Evolutionary conservation across 2,113 vertebrate genomes (phyloP), one percentile per base, ranked within the genome.

Genomic region (Neodon shergylaensis): DNA sequence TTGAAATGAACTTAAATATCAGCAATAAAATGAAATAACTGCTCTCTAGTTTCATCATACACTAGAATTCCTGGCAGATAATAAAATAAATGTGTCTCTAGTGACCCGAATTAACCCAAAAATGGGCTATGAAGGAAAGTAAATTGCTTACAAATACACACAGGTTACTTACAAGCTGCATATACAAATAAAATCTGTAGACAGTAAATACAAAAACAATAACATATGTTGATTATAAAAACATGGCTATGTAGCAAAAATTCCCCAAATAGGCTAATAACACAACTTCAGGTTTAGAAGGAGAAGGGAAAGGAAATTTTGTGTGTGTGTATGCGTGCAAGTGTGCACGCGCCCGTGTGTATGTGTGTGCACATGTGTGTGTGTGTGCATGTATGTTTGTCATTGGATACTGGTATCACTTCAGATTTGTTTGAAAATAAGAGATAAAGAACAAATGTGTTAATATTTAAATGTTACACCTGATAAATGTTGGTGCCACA

Each of bases 11-110:
- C 63, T 93, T 91, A 61, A 74, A 74, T 91, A 74, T 78, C 49
- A 90, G 61, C 85, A 79, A 68, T 26, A 81, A 94, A 96, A 63
- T 74, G 16, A 63, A 39, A 73, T 90, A 68, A 94, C n/a, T 44
- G 42, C 73, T 28, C 76, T 58, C 19, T 36, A n/a, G 39, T 58
- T 42, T n/a, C 42, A 36, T 70, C 49, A 65, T 70, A 68, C 17
- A 83, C 54, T 82, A 11, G 81, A 89, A 58, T 70, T 31, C 14
- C 73, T 91, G 65, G 81, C 36, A 49, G 31, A 39, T 91, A 82
- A 95, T 85, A 79, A 84, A 78, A 84, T 31, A 61, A 19, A 31
- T 81, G 65, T 70, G 24, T 76, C 65, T 77, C 52, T 61, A 65
- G 42, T 1, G n/a, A 78, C 22, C 61, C 4, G 36, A 94, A 74